A percentile compares a stretch with the other conserved stretches of the same genome.
Evolutionary conservation across 2,888 invertebrate species (phyloP).

Genomic region (Uropetala carovei): DNA sequence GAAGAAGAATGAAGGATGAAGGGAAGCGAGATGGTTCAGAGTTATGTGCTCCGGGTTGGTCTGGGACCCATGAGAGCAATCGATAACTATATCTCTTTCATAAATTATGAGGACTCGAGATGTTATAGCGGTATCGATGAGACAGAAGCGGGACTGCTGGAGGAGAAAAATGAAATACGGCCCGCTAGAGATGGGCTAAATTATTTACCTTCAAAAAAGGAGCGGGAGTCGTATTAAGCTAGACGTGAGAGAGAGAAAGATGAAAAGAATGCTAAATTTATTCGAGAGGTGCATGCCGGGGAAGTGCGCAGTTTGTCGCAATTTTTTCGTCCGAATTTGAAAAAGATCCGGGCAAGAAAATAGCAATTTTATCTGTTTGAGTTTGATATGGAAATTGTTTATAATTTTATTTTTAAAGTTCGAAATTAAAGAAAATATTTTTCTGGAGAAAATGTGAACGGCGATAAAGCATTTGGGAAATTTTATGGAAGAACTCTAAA

Average conservation of each 20-base stretch:
- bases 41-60: constrained; percentile 49
- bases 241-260: neutral
- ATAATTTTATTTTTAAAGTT: too few relatives aligned
- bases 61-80: constrained; percentile 47
- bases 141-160: constrained; percentile 25
- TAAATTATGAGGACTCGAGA: constrained; percentile 56
- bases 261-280: constrained; percentile 28
- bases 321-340: too few relatives aligned
- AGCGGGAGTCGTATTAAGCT: constrained; percentile 22
- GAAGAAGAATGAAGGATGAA: constrained; percentile 50
- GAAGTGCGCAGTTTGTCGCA: too few relatives aligned
- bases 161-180: constrained; percentile 50
- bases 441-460: too few relatives aligned
- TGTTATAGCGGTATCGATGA: constrained; percentile 55
- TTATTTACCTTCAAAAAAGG: constrained; percentile 36
- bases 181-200: constrained; percentile 40
- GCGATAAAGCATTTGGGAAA: too few relatives aligned
- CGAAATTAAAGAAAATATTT: too few relatives aligned
- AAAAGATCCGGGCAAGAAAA: too few relatives aligned
- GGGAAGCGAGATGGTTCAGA: neutral
- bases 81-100: constrained; percentile 57
- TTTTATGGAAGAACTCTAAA: too few relatives aligned
- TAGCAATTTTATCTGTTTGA: too few relatives aligned
- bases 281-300: neutral
- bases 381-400: too few relatives aligned